These are phyloP conservation scores for Tokudaia tokunoshimensis DNA, from an alignment of 2,797 vertebrate species.

Conservation along the genomic window DNA sequence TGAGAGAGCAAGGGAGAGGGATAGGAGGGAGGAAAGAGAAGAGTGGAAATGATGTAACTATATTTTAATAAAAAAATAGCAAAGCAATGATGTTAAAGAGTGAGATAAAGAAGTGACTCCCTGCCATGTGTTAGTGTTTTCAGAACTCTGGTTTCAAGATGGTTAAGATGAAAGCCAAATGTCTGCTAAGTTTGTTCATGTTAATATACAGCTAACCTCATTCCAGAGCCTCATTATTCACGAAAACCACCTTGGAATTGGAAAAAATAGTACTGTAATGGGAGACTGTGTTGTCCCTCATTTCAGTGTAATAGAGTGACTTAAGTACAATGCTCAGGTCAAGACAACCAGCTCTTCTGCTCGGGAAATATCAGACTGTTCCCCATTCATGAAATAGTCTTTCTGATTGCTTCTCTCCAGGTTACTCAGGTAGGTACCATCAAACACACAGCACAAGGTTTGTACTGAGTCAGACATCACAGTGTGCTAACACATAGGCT, in stretches of 20 bases:
- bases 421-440: not conserved
- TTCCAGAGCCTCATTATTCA: not conserved
- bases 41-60: not conserved
- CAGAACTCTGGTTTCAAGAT: not conserved
- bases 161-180: slow-evolving; percentile 11
- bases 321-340: slow-evolving; percentile 25
- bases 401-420: slow-evolving; percentile 11
- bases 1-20: not conserved
- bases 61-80: not conserved
- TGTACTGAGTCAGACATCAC: not conserved
- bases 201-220: not conserved
- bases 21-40: not conserved
- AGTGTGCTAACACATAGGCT: not conserved
- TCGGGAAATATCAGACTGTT: slow-evolving; percentile 14
- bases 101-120: not conserved
- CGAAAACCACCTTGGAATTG: not conserved
- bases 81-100: not conserved
- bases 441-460: not conserved
- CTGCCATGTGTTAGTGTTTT: slow-evolving; percentile 11
- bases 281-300: not conserved
- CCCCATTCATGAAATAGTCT: slow-evolving; percentile 33
- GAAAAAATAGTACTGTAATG: not conserved
- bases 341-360: slow-evolving; percentile 7
- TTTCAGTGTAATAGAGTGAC: slow-evolving; percentile 36
- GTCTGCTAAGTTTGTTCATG: not conserved